A percentile compares a stretch with the other conserved stretches of the same genome.
Evolutionary conservation across 2,113 vertebrate genomes (phyloP).

Genomic region (Pseudorectes ferrugineus): DNA sequence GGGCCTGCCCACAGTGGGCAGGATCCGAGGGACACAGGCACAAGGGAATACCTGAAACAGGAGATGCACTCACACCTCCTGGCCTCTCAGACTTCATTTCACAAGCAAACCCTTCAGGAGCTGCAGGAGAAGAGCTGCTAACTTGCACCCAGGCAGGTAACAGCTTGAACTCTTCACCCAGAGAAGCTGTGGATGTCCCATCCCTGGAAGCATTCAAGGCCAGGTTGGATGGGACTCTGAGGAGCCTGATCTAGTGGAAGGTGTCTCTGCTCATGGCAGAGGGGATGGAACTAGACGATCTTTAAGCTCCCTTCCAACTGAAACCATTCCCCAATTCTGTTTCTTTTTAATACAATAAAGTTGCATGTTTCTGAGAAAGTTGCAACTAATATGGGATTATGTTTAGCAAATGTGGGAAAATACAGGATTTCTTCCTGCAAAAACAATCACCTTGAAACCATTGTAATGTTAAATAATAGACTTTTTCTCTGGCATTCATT

Average conservation of each 20-base stretch:
- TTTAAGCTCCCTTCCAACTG: background rate
- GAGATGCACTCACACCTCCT: background rate
- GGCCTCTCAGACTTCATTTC: background rate
- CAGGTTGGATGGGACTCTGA: background rate
- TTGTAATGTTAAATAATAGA: constrained; percentile 23
- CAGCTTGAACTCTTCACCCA: background rate
- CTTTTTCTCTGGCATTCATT: background rate
- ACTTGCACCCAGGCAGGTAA: background rate
- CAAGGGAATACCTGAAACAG: background rate
- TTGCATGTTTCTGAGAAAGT: constrained; percentile 52
- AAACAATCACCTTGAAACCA: constrained; percentile 51
- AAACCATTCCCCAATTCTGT: background rate
- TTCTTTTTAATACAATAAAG: constrained; percentile 43
- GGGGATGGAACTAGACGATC: background rate
- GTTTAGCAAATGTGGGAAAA: constrained; percentile 4
- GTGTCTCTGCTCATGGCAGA: background rate
- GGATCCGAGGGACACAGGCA: background rate
- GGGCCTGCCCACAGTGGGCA: background rate
- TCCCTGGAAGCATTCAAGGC: background rate
- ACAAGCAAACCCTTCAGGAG: background rate
- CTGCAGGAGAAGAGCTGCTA: background rate
- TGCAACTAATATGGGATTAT: constrained; percentile 56
- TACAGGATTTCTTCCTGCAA: constrained; percentile 40
- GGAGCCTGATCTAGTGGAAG: background rate
- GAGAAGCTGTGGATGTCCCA: background rate